Percentiles rank a stretch among this genome's conserved stretches.
Evolutionary conservation across 2,113 vertebrate species (phyloP).

Genomic region (Oriolus oriolus): DNA sequence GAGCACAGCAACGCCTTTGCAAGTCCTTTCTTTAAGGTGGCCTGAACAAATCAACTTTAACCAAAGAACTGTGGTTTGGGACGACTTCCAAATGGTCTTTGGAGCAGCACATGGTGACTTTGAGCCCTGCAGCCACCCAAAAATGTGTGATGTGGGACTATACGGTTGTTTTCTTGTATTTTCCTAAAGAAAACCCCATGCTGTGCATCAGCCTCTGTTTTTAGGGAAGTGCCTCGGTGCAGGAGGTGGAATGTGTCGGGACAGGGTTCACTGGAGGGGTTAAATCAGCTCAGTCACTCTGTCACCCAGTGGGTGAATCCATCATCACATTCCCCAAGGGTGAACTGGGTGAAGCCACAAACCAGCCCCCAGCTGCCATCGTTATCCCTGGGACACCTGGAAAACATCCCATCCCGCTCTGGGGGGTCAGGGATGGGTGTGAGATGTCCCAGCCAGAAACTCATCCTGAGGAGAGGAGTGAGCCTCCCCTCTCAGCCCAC

Average conservation of each 20-base stretch:
- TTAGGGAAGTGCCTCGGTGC: background rate
- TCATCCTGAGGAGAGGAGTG: background rate
- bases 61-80: rapidly evolving
- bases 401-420: background rate
- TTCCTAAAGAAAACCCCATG: background rate
- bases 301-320: background rate
- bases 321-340: rapidly evolving
- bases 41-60: background rate
- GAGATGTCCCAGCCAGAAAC: background rate
- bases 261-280: rapidly evolving
- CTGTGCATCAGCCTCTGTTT: background rate
- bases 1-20: background rate
- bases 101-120: background rate
- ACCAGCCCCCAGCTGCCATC: background rate
- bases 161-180: background rate
- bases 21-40: background rate
- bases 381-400: background rate
- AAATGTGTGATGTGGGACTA: background rate
- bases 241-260: background rate
- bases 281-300: background rate
- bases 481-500: background rate
- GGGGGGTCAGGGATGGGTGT: rapidly evolving
- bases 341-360: background rate
- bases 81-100: background rate
- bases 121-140: background rate